Conservation (phyloP, 2,797 vertebrate genomes). For the Scleropages formosus region DNA sequence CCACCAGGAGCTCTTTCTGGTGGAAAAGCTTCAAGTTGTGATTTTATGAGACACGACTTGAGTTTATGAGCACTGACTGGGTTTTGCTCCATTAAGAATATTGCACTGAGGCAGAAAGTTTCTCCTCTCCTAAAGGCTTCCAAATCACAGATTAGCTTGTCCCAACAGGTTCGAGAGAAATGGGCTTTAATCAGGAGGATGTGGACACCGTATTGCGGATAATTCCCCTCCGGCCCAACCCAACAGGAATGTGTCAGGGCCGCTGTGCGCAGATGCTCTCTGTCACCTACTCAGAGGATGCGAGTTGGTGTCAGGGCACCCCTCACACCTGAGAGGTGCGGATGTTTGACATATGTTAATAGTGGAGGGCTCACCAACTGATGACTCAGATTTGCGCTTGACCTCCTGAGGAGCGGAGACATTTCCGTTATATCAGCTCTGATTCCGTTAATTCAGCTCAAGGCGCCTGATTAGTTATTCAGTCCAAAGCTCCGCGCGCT, state of each 20-base stretch:
- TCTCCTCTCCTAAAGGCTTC: slow-evolving; percentile 16
- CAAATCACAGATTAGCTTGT: slow-evolving; percentile 17
- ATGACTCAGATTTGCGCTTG: slow-evolving; percentile 32
- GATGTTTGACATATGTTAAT: slow-evolving; percentile 39
- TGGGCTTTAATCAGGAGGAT: neutral
- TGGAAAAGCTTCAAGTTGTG: neutral
- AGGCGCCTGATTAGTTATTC: slow-evolving; percentile 33
- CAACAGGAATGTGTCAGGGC: neutral
- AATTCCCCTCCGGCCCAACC: neutral
- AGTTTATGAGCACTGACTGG: slow-evolving; percentile 9
- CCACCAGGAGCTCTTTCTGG: neutral
- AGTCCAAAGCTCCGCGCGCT: neutral
- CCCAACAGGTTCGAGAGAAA: slow-evolving; percentile 4
- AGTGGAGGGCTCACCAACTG: slow-evolving; percentile 23
- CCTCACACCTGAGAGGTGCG: slow-evolving; percentile 30
- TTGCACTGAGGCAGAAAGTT: slow-evolving; percentile 13
- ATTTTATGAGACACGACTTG: slow-evolving; percentile 12
- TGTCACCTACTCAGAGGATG: slow-evolving; percentile 35
- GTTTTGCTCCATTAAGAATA: slow-evolving; percentile 26
- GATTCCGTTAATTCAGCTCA: slow-evolving; percentile 28
- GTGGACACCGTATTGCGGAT: neutral
- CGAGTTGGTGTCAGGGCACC: slow-evolving; percentile 30
- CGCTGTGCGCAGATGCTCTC: neutral
- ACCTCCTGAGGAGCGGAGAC: slow-evolving; percentile 23
- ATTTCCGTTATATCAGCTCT: slow-evolving; percentile 25